Base-by-base conservation (phyloP, 2,113 vertebrate genomes). In the Triplophysa rosa region DNA sequence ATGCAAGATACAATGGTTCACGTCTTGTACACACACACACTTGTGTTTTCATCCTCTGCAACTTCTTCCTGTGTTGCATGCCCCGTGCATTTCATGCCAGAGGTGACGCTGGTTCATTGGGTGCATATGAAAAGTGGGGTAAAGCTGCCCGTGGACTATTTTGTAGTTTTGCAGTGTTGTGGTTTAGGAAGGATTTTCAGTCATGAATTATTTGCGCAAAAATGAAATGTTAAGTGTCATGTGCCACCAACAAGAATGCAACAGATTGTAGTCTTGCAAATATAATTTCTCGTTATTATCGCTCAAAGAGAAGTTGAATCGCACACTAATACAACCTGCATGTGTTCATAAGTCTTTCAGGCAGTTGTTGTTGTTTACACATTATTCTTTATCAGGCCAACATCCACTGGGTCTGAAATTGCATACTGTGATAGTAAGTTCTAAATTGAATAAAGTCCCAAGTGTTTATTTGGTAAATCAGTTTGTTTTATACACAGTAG, bases 41-140 rank as follows among this genome's bases (percentile, higher is more conserved):
- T 58, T 73, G 1, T 23, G 23, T 14, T 73, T 73, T n/a, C 7
- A 61, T 73, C 33, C 70, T 62, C 37, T 74, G 33, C 58, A 74
- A 62, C 71, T 47, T 62, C 37, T 74, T 63, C 40, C 37, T 63
- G 69, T 61, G 58, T 74, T 62, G 58, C 56, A 45, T 62, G 58
- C 58, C 45, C 21, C 21, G 45, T 74, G 58, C 61, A 62, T 61
- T 58, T n/a, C 13, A n/a, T 62, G 40, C 13, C 19, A 74, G 58
- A 47, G 4, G 3, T 26, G 21, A 2, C 11, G 24, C 47, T 69
- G 16, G 71, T 16, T 71, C 68, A 14, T 71, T 37, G 8, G 54
- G 29, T 19, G 8, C 37, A 59, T 3, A 40, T 40, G 2, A n/a
- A 58, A 29, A 59, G 7, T 14, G 11, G 21, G n/a, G 8, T 7